These are phyloP conservation scores for Siphlonurus alternatus DNA, from an alignment of 2,888 invertebrate species.

Conservation along the genomic window DNA sequence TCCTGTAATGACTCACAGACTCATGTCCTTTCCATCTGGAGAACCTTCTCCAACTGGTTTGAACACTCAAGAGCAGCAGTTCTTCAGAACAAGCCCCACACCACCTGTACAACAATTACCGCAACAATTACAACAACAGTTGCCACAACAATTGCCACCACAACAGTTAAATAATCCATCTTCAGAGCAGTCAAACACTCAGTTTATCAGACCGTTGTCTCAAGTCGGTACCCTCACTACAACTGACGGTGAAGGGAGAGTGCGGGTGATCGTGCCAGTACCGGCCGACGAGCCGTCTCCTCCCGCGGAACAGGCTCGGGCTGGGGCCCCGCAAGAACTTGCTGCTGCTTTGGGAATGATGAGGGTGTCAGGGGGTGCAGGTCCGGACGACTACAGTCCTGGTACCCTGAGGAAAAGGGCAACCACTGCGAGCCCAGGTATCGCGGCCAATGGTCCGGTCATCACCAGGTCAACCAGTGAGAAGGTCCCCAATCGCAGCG, in stretches of 20 bases:
- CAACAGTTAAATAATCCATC: not conserved
- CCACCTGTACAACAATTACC: slow-evolving; percentile 14
- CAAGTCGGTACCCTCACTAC: slow-evolving; percentile 44
- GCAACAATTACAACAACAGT: slow-evolving; percentile 3
- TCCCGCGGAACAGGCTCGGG: slow-evolving; percentile 10
- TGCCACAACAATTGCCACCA: slow-evolving; percentile 11
- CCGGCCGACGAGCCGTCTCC: slow-evolving; percentile 16
- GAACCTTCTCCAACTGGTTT: not conserved
- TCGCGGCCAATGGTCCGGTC: slow-evolving; percentile 36
- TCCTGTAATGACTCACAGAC: slow-evolving; percentile 22
- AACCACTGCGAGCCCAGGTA: slow-evolving; percentile 16
- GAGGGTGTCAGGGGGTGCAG: slow-evolving; percentile 19
- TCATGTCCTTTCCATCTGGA: not conserved
- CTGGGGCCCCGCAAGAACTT: slow-evolving; percentile 14
- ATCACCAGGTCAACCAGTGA: slow-evolving; percentile 70
- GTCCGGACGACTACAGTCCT: slow-evolving; percentile 21
- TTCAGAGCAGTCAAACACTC: slow-evolving; percentile 20
- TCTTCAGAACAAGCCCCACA: slow-evolving; percentile 14
- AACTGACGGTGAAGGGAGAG: slow-evolving; percentile 40
- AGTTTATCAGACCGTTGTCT: slow-evolving; percentile 49
- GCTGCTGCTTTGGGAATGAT: not conserved
- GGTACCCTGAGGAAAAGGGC: slow-evolving; percentile 17
- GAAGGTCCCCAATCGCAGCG: slow-evolving; percentile 68
- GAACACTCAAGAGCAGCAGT: slow-evolving; percentile 2
- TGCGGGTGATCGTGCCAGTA: slow-evolving; percentile 44